Evolutionary conservation across 2,797 vertebrate species (phyloP).

Genomic region (Cryptoprocta ferox): DNA sequence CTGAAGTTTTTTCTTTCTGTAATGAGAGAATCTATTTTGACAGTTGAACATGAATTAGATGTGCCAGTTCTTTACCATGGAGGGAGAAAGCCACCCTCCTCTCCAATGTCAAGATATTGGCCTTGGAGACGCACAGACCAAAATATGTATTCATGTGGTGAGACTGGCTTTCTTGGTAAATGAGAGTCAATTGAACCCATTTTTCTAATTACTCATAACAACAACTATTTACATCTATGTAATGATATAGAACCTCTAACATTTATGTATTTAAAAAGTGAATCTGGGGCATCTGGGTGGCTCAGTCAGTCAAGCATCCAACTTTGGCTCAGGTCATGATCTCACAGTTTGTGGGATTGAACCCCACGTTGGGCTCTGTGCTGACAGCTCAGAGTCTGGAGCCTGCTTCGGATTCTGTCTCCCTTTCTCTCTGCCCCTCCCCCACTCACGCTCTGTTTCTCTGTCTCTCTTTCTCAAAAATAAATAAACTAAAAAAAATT

Average conservation of each 20-base stretch:
- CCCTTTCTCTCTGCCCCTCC: too few relatives aligned
- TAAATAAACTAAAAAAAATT: background rate
- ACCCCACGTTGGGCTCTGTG: too few relatives aligned
- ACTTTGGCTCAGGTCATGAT: too few relatives aligned
- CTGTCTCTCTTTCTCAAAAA: too few relatives aligned
- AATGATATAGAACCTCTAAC: background rate
- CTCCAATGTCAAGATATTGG: background rate
- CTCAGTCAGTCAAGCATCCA: too few relatives aligned
- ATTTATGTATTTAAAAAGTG: background rate
- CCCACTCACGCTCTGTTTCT: too few relatives aligned
- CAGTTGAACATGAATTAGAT: background rate
- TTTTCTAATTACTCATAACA: background rate
- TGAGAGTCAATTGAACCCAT: background rate
- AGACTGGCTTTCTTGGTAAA: background rate
- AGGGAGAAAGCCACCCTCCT: background rate
- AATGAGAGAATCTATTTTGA: background rate
- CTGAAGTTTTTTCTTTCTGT: background rate
- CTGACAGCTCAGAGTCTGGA: too few relatives aligned
- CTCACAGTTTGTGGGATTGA: too few relatives aligned
- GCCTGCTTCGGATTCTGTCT: too few relatives aligned
- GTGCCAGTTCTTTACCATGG: background rate
- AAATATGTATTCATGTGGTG: background rate
- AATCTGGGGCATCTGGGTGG: too few relatives aligned
- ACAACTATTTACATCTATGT: background rate
- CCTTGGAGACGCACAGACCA: background rate